Base-by-base conservation (phyloP, 2,113 vertebrate genomes). In the Eolophus roseicapilla region DNA sequence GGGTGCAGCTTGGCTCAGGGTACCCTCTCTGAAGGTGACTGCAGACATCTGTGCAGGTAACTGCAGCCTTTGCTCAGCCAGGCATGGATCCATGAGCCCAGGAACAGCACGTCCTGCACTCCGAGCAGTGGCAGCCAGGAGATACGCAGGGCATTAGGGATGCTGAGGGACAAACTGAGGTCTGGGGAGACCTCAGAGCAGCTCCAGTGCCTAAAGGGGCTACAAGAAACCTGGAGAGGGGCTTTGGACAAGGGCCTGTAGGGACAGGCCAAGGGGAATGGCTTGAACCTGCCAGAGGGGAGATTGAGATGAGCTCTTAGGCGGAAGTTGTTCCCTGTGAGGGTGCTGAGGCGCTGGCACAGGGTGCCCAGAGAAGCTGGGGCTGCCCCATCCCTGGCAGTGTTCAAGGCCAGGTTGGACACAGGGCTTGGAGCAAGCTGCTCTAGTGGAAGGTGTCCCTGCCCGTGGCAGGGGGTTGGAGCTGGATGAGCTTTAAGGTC, bases 101-200 rank as follows among this genome's bases (percentile, higher is more conserved):
- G 59, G 31, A 67, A 10, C 29, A 21, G 28, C 67, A 46, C 46
- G 15, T 25, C 63, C 27, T 5, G 9, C 47, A 5, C 31, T 16
- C 55, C 1, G 0, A 44, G 78, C 33, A 20, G 23, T 0, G 0
- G 53, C 25, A 15, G 60, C 37, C 12, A 9, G 27, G 13, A 46
- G 17, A 21, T 13, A 11, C 2, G 9, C 57, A 31, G 31, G 41
- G 31, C 52, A 35, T 52, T 8, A 49, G 57, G 43, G 43, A 18
- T 39, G 57, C 70, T 29, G 1, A 1, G 31, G 37, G 64, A 21
- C 64, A 39, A 82, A 59, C 4, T 1, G 2, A 57, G 55, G 55
- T n/a, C 19, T 57, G 55, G 13, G 19, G 31, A 57, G 55, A n/a
- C 12, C 19, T 9, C 13, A n/a, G 55, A 57, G 31, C 55, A 57